phyloP scores from a whole-genome alignment of 1,140 invertebrate genomes.

The Neuroterus valhalla region DNA sequence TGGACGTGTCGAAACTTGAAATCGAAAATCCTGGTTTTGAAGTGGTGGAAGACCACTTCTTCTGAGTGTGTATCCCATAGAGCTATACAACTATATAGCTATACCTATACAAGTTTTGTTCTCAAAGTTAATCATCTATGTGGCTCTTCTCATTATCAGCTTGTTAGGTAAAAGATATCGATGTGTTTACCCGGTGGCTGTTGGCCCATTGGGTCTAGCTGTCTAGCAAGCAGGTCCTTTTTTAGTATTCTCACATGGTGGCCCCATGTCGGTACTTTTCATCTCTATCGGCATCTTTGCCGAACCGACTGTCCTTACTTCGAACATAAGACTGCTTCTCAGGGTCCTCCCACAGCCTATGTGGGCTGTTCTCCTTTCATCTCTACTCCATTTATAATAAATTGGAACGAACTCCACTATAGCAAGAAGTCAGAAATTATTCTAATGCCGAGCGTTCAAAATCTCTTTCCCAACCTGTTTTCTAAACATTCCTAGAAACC shows the following conservation, averaged over 20 bases:
- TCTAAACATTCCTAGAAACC: slow-evolving; percentile 20
- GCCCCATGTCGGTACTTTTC: slow-evolving; percentile 61
- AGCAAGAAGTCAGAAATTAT: slow-evolving; percentile 8
- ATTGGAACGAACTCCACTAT: slow-evolving; percentile 13
- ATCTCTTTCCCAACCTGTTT: neutral
- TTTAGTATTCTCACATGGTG: slow-evolving; percentile 63
- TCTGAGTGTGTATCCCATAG: no score
- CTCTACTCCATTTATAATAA: slow-evolving; percentile 26
- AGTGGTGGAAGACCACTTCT: no score
- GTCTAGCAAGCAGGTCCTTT: slow-evolving; percentile 48
- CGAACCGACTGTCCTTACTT: slow-evolving; percentile 45
- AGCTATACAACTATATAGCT: no score
- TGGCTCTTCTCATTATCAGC: slow-evolving; percentile 62
- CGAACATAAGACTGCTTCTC: slow-evolving; percentile 52
- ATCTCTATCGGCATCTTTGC: slow-evolving; percentile 63
- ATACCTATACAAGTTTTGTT: neutral
- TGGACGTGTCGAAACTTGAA: no score
- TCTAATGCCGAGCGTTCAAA: neutral
- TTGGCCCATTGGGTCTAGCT: slow-evolving; percentile 43
- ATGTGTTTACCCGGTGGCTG: slow-evolving; percentile 53
- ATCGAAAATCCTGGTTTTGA: no score
- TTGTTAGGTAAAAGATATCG: slow-evolving; percentile 64
- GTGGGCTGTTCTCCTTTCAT: slow-evolving; percentile 47
- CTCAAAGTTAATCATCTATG: slow-evolving; percentile 7
- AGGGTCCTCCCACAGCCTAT: slow-evolving; percentile 40